phyloP scores from a whole-genome alignment of 1,140 invertebrate species.

The Drosophila baimaii region DNA sequence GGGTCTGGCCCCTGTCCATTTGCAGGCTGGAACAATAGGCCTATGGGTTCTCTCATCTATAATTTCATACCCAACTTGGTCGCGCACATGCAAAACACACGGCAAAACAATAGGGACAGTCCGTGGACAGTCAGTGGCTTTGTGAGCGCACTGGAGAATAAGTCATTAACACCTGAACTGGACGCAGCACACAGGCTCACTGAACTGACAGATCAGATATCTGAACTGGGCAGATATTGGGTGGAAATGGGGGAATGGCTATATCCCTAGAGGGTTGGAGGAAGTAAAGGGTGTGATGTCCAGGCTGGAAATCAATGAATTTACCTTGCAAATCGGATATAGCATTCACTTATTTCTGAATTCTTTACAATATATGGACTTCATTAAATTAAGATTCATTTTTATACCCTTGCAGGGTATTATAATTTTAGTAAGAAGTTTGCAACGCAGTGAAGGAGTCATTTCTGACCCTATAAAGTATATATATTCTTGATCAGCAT shows the following conservation, averaged over 20 bases:
- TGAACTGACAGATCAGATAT: conserved; percentile 73
- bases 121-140: too few species aligned
- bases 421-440: too few species aligned
- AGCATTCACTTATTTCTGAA: not conserved
- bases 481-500: too few species aligned
- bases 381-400: not conserved
- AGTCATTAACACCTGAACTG: conserved; percentile 80
- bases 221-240: conserved; percentile 11
- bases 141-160: conserved; percentile 43
- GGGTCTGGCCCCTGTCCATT: conserved; percentile 43
- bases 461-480: too few species aligned
- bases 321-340: not conserved
- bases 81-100: conserved; percentile 62
- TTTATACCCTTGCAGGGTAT: too few species aligned
- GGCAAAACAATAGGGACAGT: conserved; percentile 27
- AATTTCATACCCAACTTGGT: conserved; percentile 62
- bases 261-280: too few species aligned
- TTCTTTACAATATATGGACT: not conserved
- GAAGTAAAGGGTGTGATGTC: not conserved
- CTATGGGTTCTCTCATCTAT: conserved; percentile 40
- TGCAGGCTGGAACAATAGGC: conserved; percentile 62
- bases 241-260: too few species aligned
- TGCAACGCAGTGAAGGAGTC: too few species aligned
- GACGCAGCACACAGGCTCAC: conserved; percentile 50
- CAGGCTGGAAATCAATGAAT: not conserved